phyloP scores from a whole-genome alignment of 2,113 vertebrate species.

The Corapipo altera region DNA sequence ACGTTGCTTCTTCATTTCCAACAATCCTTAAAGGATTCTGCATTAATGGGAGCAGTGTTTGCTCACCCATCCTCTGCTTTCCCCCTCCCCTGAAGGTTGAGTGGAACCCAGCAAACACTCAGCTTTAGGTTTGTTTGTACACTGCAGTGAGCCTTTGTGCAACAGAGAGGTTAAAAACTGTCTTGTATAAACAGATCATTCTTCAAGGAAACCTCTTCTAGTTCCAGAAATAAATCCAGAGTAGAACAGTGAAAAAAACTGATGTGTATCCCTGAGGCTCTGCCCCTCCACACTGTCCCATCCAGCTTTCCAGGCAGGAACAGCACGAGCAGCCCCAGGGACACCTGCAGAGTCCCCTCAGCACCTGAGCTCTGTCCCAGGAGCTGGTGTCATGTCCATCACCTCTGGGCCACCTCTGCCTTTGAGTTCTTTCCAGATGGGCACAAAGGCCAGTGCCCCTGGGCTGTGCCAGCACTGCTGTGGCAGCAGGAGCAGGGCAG shows the following conservation, averaged over 20 bases:
- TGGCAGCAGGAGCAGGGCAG: not conserved
- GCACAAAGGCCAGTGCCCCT: not conserved
- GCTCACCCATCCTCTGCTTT: not conserved
- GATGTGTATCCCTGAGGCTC: not conserved
- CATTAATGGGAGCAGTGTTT: not conserved
- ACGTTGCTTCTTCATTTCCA: not conserved
- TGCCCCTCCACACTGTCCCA: not conserved
- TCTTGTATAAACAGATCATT: not conserved
- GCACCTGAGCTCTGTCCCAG: not conserved
- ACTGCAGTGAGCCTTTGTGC: not conserved
- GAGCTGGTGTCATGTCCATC: not conserved
- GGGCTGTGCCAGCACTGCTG: not conserved
- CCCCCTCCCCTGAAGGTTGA: not conserved
- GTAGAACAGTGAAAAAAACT: not conserved
- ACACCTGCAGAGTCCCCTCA: not conserved
- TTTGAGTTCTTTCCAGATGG: not conserved
- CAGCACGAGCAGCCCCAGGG: not conserved
- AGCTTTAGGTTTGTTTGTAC: accelerated
- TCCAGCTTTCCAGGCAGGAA: not conserved
- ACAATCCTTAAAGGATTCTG: not conserved
- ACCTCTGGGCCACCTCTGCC: not conserved
- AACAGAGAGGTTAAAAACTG: not conserved
- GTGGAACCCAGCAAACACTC: not conserved
- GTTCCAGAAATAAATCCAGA: not conserved
- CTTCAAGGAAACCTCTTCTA: not conserved